Base-by-base conservation (phyloP, 1,140 invertebrate genomes). In the Philotrypesis tridentata region DNA sequence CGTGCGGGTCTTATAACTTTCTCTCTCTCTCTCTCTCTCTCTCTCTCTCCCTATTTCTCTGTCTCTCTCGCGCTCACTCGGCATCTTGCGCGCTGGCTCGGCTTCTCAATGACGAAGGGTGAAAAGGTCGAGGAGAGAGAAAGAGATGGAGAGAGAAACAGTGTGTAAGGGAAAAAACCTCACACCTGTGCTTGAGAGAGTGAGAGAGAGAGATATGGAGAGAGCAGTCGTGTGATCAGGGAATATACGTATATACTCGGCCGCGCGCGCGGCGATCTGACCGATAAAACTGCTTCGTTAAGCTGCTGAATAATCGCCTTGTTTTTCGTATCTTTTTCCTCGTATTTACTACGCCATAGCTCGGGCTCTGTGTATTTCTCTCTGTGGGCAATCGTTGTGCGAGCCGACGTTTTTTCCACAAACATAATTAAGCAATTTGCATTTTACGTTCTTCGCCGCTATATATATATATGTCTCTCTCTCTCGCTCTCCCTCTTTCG, bases 1-100 rank as follows among this genome's bases (percentile, higher is more conserved):
- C 33, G 9, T 9, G 33, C 72, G 79, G 87, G 87, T 83, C 86
- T 87, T 87, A 91, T 90, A 90, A 90, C 86, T 76, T 61, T 79
- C 75, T 80, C 72, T 60, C 77, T 61, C 76, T 73, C 79, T 48
- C 40, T 79, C 61, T 79, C 33, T 68, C 79, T 79, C 75, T 83
- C 81, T 63, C 79, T 83, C 74, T 75, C 73, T 37, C 17, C 61
- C 74, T 85, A 40, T 63, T 72, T 84, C 74, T 75, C 23, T 90
- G 88, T 37, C 17, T 67, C 74, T 85, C 60, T 63, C 74, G 83
- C 74, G 72, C 12, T 90, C 88, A 89, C 31, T 60, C 55, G 23
- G 70, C 63, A 61, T 55, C 25, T 31, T 74, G 27, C 60, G 33
- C 40, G 25, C 21, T n/a, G n/a, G n/a, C n/a, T 12, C 33, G 11